Evolutionary conservation across 2,888 invertebrate genomes (phyloP), one percentile per base, ranked within the genome.

Genomic region (Ischnus inquisitorius): DNA sequence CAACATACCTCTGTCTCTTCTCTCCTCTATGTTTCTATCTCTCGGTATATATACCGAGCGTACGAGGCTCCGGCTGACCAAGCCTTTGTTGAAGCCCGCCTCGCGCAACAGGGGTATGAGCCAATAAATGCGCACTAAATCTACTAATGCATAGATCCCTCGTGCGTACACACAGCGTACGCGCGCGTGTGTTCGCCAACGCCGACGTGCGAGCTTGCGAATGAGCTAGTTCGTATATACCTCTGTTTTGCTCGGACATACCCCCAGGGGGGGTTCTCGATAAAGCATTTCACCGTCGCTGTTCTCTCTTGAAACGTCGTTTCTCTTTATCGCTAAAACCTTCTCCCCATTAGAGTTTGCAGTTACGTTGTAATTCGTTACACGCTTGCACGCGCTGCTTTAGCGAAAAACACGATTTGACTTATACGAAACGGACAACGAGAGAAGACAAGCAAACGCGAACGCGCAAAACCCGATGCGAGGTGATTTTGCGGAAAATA

Each of bases 121-220:
- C 90, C 90, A 90, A 91, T 90, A 90, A 90, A 91, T 90, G 89
- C 88, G 86, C 89, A 87, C 89, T 89, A 88, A 89, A 89, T 89
- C 89, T 88, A 89, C 89, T 86, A 85, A 87, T 87, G 81, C 87
- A 69, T 78, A 78, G 77, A 80, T 80, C 83, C 83, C 67, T 43
- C 43, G 60, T 57, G 64, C 75, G 68, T 82, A 46, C 74, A 68
- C 60, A 60, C 19, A 43, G 43, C 41, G 43, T 68, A 68, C 48
- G 69, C 62, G 34, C 51, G 43, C 43, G 62, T 43, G 62, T 43
- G 25, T 43, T 25, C 60, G 25, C 41, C 10, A 12, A n/a, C 12
- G 19, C 25, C 12, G 60, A 60, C 25, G 25, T 25, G 60, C 48
- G 48, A 43, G 39, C 65, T 64, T 54, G 75, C 81, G 64, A 57